phyloP scores from a whole-genome alignment of 2,113 vertebrate genomes.

The Vimba vimba region DNA sequence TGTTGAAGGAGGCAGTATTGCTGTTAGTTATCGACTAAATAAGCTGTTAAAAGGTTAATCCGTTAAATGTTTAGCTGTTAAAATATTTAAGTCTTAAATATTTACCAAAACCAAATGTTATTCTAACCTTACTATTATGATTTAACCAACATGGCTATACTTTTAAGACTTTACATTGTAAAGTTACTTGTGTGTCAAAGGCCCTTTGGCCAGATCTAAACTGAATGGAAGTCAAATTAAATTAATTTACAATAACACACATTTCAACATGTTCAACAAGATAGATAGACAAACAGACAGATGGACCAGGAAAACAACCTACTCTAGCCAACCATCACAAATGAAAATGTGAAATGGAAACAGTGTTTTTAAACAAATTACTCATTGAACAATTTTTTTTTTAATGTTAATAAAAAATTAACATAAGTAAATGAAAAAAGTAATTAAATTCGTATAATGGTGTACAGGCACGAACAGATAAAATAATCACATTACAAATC shows the following conservation, averaged over 20 bases:
- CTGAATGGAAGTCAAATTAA: not conserved
- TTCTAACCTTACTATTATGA: too few relatives aligned
- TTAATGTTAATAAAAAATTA: not conserved
- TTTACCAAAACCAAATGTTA: too few relatives aligned
- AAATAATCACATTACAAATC: not conserved
- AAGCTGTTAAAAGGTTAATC: not conserved
- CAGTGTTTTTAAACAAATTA: not conserved
- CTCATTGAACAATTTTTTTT: not conserved
- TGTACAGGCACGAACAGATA: not conserved
- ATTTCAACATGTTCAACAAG: too few relatives aligned
- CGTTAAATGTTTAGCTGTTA: not conserved
- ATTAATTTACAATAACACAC: not conserved
- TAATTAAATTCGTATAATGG: not conserved
- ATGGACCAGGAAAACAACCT: too few relatives aligned
- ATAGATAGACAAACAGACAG: too few relatives aligned
- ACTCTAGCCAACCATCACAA: too few relatives aligned
- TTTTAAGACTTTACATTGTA: not conserved
- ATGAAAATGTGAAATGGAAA: too few relatives aligned
- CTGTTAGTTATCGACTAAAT: not conserved
- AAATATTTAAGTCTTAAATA: not conserved
- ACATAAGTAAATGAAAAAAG: not conserved
- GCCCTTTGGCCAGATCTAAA: not conserved
- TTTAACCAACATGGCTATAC: too few relatives aligned
- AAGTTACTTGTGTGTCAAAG: not conserved
- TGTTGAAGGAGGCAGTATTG: not conserved